Evolutionary conservation across 2,797 vertebrate genomes (phyloP).

Genomic region (Lerista edwardsae): DNA sequence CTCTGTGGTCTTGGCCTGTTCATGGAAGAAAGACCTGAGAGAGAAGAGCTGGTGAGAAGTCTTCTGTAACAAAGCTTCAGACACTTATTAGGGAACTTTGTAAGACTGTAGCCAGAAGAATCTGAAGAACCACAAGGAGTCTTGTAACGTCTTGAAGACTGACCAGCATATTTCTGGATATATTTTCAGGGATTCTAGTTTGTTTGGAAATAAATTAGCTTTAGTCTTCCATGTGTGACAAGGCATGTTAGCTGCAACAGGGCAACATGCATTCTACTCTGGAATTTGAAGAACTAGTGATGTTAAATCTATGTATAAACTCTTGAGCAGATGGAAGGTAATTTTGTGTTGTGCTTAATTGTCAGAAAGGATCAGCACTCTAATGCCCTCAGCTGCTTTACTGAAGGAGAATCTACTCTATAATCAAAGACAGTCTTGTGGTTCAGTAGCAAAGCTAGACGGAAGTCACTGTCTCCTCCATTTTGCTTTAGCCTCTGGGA

Average conservation of each 20-base stretch:
- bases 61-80: background rate
- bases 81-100: background rate
- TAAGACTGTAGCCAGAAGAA: slow-evolving; percentile 15
- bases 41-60: background rate
- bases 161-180: no score
- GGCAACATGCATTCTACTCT: no score
- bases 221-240: no score
- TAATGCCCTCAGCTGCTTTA: background rate
- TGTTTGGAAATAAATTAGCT: no score
- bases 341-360: background rate
- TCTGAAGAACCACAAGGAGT: background rate
- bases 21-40: background rate
- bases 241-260: no score
- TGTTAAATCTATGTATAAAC: background rate
- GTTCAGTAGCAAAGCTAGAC: no score
- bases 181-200: no score
- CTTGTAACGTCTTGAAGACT: no score
- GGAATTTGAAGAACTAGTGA: background rate
- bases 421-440: background rate
- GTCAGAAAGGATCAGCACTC: background rate
- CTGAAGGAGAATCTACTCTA: no score
- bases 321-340: background rate
- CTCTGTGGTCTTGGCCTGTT: background rate
- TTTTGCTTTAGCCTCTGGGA: no score
- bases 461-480: no score